Percentiles rank a stretch among this genome's conserved stretches.
phyloP scores from a whole-genome alignment of 2,113 vertebrate genomes.

The Poicephalus meyeri region DNA sequence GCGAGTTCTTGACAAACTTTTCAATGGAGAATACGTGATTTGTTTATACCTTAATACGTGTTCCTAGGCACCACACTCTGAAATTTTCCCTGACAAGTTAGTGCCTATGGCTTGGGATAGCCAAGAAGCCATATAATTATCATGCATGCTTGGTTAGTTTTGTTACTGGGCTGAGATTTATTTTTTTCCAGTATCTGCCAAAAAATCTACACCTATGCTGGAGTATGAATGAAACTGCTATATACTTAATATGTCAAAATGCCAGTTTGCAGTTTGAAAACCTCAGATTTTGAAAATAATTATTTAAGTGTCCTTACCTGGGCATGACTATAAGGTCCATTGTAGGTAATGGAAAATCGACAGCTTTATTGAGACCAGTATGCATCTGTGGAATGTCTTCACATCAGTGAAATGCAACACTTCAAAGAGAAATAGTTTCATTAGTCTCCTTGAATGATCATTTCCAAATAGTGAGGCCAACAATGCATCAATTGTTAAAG shows the following conservation, averaged over 20 bases:
- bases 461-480: not conserved
- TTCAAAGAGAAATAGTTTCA: not conserved
- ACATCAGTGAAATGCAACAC: not conserved
- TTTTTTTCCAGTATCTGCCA: not conserved
- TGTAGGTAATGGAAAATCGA: not conserved
- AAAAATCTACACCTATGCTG: not conserved
- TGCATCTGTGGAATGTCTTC: not conserved
- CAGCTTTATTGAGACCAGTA: not conserved
- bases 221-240: not conserved
- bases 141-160: not conserved
- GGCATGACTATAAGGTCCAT: not conserved
- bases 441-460: not conserved
- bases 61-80: not conserved
- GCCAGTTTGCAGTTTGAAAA: not conserved
- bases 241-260: not conserved
- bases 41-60: not conserved
- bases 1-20: not conserved
- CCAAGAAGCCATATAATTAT: not conserved
- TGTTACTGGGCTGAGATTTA: not conserved
- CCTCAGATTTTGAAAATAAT: not conserved
- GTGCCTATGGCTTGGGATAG: not conserved
- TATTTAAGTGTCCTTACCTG: not conserved
- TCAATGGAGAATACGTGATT: not conserved
- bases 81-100: not conserved
- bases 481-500: not conserved